Percentiles rank a stretch among this genome's conserved stretches.
Evolutionary conservation across 2,888 invertebrate genomes (phyloP).

Genomic region (Netelia inedita): DNA sequence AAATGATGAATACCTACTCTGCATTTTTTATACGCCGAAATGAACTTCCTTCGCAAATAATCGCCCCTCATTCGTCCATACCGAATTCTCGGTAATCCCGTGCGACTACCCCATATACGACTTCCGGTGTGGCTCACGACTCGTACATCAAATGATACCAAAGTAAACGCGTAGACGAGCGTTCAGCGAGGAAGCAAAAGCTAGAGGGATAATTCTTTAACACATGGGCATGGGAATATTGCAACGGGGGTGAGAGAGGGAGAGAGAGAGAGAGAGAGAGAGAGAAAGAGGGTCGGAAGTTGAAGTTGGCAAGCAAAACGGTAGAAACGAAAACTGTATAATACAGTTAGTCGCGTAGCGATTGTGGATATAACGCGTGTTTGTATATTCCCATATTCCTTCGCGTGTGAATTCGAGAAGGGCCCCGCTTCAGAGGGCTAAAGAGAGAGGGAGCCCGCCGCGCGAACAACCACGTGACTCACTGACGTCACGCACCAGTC

Average conservation of each 20-base stretch:
- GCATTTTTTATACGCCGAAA: too few species aligned
- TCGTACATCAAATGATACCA: conserved; percentile 19
- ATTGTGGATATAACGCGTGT: conserved; percentile 53
- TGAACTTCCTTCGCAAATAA: neutral
- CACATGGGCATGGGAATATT: conserved; percentile 28
- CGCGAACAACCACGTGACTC: conserved; percentile 72
- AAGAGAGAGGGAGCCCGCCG: conserved; percentile 43
- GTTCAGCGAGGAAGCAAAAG: conserved; percentile 16
- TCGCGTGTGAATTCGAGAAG: conserved; percentile 74
- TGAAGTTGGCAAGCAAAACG: conserved; percentile 33
- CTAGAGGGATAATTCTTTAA: conserved; percentile 43
- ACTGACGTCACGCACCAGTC: conserved; percentile 69
- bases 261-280: conserved; percentile 33
- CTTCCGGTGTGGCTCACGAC: conserved; percentile 67
- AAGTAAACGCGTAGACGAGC: conserved; percentile 9
- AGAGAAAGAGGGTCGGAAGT: conserved; percentile 45
- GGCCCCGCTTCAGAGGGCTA: conserved; percentile 68
- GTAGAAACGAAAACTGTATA: conserved; percentile 41
- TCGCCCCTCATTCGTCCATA: conserved; percentile 41
- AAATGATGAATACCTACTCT: too few species aligned
- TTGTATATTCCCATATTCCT: conserved; percentile 48
- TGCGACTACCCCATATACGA: conserved; percentile 63
- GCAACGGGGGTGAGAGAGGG: conserved; percentile 30
- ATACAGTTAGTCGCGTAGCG: conserved; percentile 64
- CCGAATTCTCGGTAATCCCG: conserved; percentile 70